Conservation (phyloP, 2,888 invertebrate species). For the Andrena hattorfiana region DNA sequence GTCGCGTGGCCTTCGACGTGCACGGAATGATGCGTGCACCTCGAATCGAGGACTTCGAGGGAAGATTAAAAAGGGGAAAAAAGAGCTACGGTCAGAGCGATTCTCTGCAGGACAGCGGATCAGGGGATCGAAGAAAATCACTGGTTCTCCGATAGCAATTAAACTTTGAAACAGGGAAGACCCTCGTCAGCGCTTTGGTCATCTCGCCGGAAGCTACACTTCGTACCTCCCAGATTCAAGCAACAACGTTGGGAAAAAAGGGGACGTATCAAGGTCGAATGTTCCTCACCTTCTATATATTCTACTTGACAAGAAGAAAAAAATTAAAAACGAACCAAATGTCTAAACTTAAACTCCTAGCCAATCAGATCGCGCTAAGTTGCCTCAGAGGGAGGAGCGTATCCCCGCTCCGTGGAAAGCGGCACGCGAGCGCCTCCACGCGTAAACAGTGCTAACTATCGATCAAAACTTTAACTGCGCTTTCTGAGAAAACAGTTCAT, state of each 20-base stretch:
- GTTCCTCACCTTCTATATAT: no score
- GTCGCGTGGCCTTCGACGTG: constrained; percentile 81
- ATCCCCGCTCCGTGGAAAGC: no score
- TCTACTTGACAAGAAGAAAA: no score
- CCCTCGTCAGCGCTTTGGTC: constrained; percentile 52
- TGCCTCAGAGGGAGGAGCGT: no score
- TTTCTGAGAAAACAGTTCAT: no score
- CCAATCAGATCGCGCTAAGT: no score
- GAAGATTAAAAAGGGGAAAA: constrained; percentile 59
- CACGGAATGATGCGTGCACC: constrained; percentile 72
- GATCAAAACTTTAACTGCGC: no score
- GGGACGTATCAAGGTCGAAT: not conserved
- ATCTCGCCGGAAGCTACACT: constrained; percentile 64
- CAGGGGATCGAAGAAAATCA: constrained; percentile 65
- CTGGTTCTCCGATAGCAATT: constrained; percentile 66
- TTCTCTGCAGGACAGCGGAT: constrained; percentile 52
- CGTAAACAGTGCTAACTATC: no score
- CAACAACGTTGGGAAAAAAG: not conserved
- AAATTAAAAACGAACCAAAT: no score
- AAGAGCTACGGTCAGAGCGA: constrained; percentile 46
- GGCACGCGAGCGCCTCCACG: no score
- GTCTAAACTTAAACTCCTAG: no score
- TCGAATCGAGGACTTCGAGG: constrained; percentile 55
- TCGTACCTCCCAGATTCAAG: constrained; percentile 26
- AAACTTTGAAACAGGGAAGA: constrained; percentile 62